Conservation (phyloP, 2,113 vertebrate genomes). For the Bothrops jararaca region DNA sequence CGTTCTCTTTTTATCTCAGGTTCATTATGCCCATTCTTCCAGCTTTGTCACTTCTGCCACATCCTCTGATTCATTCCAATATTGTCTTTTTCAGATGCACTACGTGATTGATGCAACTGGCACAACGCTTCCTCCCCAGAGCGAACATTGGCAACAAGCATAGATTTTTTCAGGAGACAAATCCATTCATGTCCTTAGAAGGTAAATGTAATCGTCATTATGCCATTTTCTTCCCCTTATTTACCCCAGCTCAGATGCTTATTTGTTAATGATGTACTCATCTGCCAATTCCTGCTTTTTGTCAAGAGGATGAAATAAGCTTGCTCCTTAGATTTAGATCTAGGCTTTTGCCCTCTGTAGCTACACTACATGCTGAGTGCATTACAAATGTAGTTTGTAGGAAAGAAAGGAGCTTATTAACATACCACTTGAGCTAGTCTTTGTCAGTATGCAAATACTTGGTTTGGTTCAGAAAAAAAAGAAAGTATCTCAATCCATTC, state of each 20-base stretch:
- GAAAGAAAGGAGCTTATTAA: neutral
- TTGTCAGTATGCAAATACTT: neutral
- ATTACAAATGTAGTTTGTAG: neutral
- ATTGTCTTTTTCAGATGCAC: conserved; percentile 46
- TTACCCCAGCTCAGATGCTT: neutral
- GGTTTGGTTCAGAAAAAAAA: neutral
- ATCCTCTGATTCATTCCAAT: conserved; percentile 22
- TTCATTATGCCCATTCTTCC: conserved; percentile 3
- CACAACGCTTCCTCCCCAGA: neutral
- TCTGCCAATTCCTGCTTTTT: conserved; percentile 10
- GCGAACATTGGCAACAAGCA: conserved; percentile 30
- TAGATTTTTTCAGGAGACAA: conserved; percentile 4
- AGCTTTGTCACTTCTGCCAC: neutral
- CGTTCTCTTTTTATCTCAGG: neutral
- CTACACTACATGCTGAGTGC: neutral
- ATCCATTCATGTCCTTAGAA: conserved; percentile 57
- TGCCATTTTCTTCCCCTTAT: neutral
- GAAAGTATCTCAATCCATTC: neutral
- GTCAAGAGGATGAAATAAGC: neutral
- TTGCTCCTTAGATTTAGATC: neutral
- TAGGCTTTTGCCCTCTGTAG: neutral
- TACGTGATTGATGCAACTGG: conserved; percentile 35
- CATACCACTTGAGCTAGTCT: neutral
- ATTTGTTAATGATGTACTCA: neutral
- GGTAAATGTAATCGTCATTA: conserved; percentile 38